A percentile compares a stretch with the other conserved stretches of the same genome.
Evolutionary conservation across 1,140 invertebrate genomes (phyloP).

Genomic region (Halictus rubicundus): DNA sequence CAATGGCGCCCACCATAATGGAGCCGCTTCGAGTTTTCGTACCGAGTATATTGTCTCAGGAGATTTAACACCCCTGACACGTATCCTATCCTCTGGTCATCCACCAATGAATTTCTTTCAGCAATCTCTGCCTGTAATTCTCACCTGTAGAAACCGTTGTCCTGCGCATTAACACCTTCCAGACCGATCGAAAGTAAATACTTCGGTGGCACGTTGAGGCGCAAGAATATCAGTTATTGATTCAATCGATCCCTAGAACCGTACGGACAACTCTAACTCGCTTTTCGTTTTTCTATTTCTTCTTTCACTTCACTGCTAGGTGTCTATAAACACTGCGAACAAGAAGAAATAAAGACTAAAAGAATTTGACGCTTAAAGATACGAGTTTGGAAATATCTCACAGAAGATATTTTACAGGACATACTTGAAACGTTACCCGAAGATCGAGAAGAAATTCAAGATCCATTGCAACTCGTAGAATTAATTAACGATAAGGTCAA

Average conservation of each 20-base stretch:
- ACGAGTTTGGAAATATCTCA: not conserved
- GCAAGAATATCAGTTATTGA: constrained; percentile 61
- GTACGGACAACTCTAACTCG: constrained; percentile 23
- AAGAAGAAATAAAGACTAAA: not conserved
- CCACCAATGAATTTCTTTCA: constrained; percentile 56
- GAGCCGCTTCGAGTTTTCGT: constrained; percentile 23
- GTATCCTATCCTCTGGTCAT: constrained; percentile 27
- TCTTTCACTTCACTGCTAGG: constrained; percentile 17
- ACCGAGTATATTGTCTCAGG: constrained; percentile 45
- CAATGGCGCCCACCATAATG: constrained; percentile 18
- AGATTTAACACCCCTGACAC: constrained; percentile 44
- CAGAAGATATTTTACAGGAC: constrained; percentile 65
- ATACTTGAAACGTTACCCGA: constrained; percentile 73
- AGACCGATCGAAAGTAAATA: constrained; percentile 66
- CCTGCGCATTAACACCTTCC: constrained; percentile 65
- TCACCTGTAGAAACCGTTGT: constrained; percentile 55
- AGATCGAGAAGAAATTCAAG: constrained; percentile 73
- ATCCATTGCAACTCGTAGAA: constrained; percentile 74
- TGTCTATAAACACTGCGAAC: not conserved
- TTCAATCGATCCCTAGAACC: constrained; percentile 52
- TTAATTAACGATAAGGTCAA: constrained; percentile 77
- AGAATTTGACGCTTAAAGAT: not conserved
- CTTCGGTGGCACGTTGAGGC: constrained; percentile 32
- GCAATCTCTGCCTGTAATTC: constrained; percentile 59
- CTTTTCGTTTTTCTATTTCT: constrained; percentile 26